These are phyloP conservation scores for Cranoglanis bouderius DNA, from an alignment of 2,113 vertebrate genomes.

Conservation along the genomic window DNA sequence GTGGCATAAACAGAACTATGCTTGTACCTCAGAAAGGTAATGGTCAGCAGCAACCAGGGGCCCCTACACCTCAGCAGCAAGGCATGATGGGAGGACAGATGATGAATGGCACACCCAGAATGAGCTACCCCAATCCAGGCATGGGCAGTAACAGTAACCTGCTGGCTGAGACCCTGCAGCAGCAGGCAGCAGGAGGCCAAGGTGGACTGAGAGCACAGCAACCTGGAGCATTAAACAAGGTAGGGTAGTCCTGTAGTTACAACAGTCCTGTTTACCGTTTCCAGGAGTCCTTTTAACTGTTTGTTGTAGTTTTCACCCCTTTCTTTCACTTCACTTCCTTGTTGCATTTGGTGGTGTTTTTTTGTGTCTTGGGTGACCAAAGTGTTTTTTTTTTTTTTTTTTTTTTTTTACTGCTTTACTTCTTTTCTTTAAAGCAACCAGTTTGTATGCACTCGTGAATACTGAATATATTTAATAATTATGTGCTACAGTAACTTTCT, in stretches of 20 bases:
- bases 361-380: background rate
- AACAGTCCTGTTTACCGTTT: background rate
- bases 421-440: too few relatives aligned
- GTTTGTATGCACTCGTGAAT: background rate
- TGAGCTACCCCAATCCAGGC: slow-evolving; percentile 86
- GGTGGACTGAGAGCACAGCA: slow-evolving; percentile 85
- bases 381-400: too few relatives aligned
- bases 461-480: background rate
- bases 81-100: slow-evolving; percentile 82
- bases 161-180: slow-evolving; percentile 89
- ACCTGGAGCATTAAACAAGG: slow-evolving; percentile 87
- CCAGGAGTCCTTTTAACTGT: background rate
- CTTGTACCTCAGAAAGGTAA: slow-evolving; percentile 75
- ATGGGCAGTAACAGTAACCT: slow-evolving; percentile 85
- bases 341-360: background rate
- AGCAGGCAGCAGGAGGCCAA: slow-evolving; percentile 78
- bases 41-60: slow-evolving; percentile 61
- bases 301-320: background rate
- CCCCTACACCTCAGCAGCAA: slow-evolving; percentile 63
- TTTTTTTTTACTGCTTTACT: too few relatives aligned
- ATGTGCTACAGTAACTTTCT: background rate
- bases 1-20: slow-evolving; percentile 73
- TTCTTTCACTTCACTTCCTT: background rate
- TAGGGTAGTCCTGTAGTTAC: slow-evolving; percentile 53
- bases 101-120: slow-evolving; percentile 94